A percentile compares a stretch with the other conserved stretches of the same genome.
These are phyloP conservation scores for Protonemura montana DNA, from an alignment of 2,888 invertebrate species.

Conservation along the genomic window DNA sequence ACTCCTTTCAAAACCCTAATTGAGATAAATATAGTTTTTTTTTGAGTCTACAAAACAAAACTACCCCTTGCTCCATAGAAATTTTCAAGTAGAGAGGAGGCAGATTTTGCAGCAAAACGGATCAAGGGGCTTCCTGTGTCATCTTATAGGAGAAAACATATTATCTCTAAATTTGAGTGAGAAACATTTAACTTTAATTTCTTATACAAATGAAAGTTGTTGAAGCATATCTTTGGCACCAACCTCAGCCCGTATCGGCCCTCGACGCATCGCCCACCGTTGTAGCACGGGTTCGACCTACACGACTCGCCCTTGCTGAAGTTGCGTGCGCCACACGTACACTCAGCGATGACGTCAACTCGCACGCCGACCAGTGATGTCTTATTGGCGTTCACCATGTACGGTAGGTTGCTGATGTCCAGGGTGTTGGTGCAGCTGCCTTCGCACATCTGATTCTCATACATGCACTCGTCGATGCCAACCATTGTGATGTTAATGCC, in stretches of 20 bases:
- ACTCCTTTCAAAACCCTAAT: too few species aligned
- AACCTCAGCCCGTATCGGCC: conserved; percentile 75
- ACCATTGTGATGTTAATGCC: conserved; percentile 97
- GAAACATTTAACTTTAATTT: too few species aligned
- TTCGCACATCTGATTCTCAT: conserved; percentile 94
- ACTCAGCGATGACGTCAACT: conserved; percentile 90
- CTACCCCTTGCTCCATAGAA: too few species aligned
- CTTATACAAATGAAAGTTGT: too few species aligned
- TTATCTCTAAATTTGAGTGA: too few species aligned
- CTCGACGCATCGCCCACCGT: conserved; percentile 95
- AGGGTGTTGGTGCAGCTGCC: conserved; percentile 94
- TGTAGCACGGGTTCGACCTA: conserved; percentile 88
- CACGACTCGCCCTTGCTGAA: conserved; percentile 92
- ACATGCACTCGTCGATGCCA: conserved; percentile 94
- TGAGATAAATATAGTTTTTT: too few species aligned
- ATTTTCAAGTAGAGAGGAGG: too few species aligned
- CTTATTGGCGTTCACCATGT: conserved; percentile 97
- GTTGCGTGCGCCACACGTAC: conserved; percentile 92
- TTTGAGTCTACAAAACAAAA: too few species aligned
- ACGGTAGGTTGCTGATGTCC: conserved; percentile 87
- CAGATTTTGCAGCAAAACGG: too few species aligned
- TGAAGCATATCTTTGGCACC: too few species aligned
- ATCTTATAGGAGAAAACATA: too few species aligned
- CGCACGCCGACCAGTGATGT: conserved; percentile 96
- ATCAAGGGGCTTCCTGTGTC: too few species aligned